Percentiles rank a stretch among this genome's conserved stretches.
These are phyloP conservation scores for Coccyzus lansbergi DNA, from an alignment of 2,797 vertebrate species.

Conservation along the genomic window DNA sequence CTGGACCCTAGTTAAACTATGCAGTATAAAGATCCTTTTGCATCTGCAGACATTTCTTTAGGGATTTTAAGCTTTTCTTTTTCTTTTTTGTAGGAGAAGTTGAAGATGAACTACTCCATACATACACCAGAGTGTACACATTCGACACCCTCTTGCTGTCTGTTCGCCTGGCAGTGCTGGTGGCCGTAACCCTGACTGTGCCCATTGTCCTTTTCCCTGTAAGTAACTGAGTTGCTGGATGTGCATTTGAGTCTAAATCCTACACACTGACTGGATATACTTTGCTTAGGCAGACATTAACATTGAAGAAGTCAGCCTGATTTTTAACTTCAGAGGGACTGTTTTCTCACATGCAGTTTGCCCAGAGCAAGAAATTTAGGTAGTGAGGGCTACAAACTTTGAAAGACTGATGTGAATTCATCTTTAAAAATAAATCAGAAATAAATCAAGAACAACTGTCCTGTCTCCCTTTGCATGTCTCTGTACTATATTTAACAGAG, in stretches of 20 bases:
- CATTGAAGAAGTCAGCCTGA: background rate
- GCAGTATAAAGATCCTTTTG: background rate
- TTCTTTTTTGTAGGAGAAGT: slow-evolving; percentile 83
- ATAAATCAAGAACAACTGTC: background rate
- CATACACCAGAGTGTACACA: slow-evolving; percentile 92
- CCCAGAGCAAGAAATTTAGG: background rate
- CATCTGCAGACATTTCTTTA: background rate
- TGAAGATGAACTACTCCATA: slow-evolving; percentile 94
- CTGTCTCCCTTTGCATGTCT: background rate
- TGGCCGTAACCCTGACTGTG: slow-evolving; percentile 93
- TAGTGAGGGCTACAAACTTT: background rate
- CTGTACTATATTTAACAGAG: slow-evolving; percentile 22
- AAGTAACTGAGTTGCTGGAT: slow-evolving; percentile 73
- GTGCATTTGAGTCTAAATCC: background rate
- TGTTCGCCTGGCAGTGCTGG: slow-evolving; percentile 93
- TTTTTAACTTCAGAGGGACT: background rate
- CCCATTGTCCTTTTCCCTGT: slow-evolving; percentile 97
- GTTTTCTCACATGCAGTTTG: background rate
- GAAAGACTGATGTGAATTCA: slow-evolving; percentile 15
- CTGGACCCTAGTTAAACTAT: background rate
- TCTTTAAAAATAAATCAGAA: slow-evolving; percentile 23
- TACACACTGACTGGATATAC: too few relatives aligned
- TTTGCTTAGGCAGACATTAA: background rate
- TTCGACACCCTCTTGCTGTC: slow-evolving; percentile 89
- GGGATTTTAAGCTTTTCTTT: background rate